Evolutionary conservation across 53 echinoderm and acorn worm genomes (phyloP), one percentile per base, ranked within the genome.

Genomic region (Paracentrotus lividus): DNA sequence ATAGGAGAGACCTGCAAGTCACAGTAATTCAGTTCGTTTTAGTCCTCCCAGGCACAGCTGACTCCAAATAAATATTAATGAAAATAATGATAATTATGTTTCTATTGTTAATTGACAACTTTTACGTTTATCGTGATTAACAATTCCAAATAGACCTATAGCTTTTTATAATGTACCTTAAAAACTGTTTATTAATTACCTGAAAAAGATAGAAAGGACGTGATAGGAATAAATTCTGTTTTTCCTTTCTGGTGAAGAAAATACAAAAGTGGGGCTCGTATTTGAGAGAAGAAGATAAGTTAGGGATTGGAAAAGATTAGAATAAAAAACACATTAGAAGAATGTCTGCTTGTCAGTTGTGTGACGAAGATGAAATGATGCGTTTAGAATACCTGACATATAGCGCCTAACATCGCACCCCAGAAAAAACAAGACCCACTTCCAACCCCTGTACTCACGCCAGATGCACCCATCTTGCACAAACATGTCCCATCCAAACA

Each of bases 331-430:
- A 38, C 36, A 72, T 72, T 18, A 72, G 34, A 72, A 38, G 49
- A 13, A 15, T 85, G 49, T 47, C 16, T 85, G 85, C 51, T 47
- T 52, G 52, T 85, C 85, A 85, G 2, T 33, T 36, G 36, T 24
- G 24, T 89, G 89, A 89, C 26, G 89, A 89, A 61, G 64, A n/a
- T 33, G 24, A 89, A 89, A 24, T 27, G 89, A 89, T 59, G 89
- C 89, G 26, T 89, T 64, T 21, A 61, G 34, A 43, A 58, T 42
- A 58, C 45, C 64, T 89, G 89, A 89, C 89, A 61, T 55, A n/a
- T 64, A 36, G 16, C 64, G 64, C 42, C 89, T 64, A 40, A 89
- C 89, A 89, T 44, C 45, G 27, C 89, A 64, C 89, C 64, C 65
- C 64, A 89, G 89, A 60, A 64, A 89, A 42, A 89, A 89, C 64